Evolutionary conservation across 1,140 invertebrate species (phyloP).

Genomic region (Rhagoletis zephyria): DNA sequence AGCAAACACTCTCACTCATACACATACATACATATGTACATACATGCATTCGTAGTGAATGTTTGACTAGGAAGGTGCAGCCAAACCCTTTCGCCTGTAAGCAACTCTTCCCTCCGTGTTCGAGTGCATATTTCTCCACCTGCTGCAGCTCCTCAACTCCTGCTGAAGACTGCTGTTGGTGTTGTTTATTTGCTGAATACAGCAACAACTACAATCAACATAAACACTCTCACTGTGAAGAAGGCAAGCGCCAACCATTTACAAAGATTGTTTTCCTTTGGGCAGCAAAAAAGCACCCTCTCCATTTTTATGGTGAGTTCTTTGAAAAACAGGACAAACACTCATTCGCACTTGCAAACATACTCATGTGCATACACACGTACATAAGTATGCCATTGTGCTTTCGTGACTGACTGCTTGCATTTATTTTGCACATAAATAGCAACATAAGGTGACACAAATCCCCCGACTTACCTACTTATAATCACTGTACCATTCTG

Average conservation of each 20-base stretch:
- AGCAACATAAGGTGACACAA: conserved; percentile 35
- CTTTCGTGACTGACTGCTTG: not conserved
- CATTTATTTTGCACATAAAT: not conserved
- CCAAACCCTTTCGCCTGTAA: not conserved
- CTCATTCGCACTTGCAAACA: not conserved
- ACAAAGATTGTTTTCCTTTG: not conserved
- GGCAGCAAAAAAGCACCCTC: not conserved
- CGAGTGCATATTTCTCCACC: not conserved
- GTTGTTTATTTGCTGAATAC: conserved; percentile 9
- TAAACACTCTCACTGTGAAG: not conserved
- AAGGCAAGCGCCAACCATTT: not conserved
- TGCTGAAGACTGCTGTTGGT: not conserved
- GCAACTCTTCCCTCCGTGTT: not conserved
- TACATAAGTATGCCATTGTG: not conserved
- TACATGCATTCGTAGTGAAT: not conserved
- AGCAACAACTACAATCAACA: not conserved
- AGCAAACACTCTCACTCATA: not conserved
- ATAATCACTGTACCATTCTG: not conserved
- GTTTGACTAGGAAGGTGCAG: not conserved
- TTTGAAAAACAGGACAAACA: not conserved
- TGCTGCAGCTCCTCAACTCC: not conserved
- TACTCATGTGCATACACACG: not conserved
- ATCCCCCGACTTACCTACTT: not conserved
- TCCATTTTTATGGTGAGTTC: not conserved
- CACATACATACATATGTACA: not conserved